A percentile compares a stretch with the other conserved stretches of the same genome.
phyloP scores from a whole-genome alignment of 2,797 vertebrate species.

The Eulemur albifrons region DNA sequence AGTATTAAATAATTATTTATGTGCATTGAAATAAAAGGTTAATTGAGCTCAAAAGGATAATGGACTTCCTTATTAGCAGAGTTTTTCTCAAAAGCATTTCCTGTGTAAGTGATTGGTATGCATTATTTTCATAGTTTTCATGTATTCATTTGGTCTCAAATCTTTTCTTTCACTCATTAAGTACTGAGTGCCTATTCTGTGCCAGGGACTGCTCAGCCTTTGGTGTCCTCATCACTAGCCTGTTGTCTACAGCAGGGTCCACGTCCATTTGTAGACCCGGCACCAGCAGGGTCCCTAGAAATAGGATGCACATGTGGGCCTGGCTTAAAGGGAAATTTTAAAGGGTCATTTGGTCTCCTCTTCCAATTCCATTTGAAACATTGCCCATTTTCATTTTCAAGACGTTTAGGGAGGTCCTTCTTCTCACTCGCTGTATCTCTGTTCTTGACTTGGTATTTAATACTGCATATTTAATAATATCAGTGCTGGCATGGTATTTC shows the following conservation, averaged over 20 bases:
- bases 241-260: background rate
- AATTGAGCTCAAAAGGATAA: conserved; percentile 51
- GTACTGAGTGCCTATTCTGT: background rate
- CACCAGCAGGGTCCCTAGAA: rapidly evolving
- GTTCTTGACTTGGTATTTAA: background rate
- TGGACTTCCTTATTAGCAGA: conserved; percentile 27
- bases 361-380: background rate
- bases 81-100: conserved; percentile 9
- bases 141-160: conserved; percentile 1
- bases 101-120: background rate
- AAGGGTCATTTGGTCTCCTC: rapidly evolving
- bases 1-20: conserved; percentile 42
- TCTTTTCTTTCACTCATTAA: background rate
- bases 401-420: background rate
- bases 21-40: conserved; percentile 48
- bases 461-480: background rate
- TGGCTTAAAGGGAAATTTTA: background rate
- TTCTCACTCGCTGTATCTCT: background rate
- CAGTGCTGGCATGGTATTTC: background rate
- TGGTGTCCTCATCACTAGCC: background rate
- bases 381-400: background rate
- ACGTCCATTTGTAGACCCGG: background rate
- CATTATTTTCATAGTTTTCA: conserved; percentile 38
- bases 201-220: background rate
- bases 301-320: background rate